Percentiles rank a stretch among this genome's conserved stretches.
Conservation (phyloP, 1,140 invertebrate species). For the Cyphomyrmex costatus region DNA sequence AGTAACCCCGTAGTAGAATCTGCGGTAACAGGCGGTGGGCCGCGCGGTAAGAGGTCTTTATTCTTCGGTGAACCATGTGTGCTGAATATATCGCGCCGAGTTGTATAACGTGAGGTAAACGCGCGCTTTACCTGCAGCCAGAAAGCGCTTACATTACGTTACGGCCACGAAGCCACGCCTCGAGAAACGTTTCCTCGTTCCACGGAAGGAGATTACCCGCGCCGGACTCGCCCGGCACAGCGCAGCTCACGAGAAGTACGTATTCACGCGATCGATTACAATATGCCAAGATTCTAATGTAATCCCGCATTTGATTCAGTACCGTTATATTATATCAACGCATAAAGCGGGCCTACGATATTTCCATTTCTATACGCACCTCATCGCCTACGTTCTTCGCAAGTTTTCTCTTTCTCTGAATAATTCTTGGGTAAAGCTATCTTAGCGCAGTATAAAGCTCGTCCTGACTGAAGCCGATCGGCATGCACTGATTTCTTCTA, state of each 20-base stretch:
- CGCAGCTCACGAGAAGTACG: not conserved
- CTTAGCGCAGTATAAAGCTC: not conserved
- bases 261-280: conserved; percentile 52
- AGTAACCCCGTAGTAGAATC: conserved; percentile 41
- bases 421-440: conserved; percentile 5
- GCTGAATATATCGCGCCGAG: conserved; percentile 53
- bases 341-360: not conserved
- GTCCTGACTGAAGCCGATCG: too few relatives aligned
- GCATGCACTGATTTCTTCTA: too few relatives aligned
- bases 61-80: conserved; percentile 40
- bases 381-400: not conserved
- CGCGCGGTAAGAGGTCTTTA: conserved; percentile 60
- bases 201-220: conserved; percentile 78
- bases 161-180: conserved; percentile 79
- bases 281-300: conserved; percentile 30
- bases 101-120: conserved; percentile 70
- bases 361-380: not conserved
- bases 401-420: not conserved
- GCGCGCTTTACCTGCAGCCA: conserved; percentile 66
- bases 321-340: conserved; percentile 45
- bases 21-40: conserved; percentile 45
- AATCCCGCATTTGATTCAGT: conserved; percentile 20
- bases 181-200: conserved; percentile 82
- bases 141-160: conserved; percentile 72
- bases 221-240: not conserved